These are phyloP conservation scores for Platygyra sinensis DNA, from an alignment of 64 coral and sea anemone genomes.

Conservation along the genomic window DNA sequence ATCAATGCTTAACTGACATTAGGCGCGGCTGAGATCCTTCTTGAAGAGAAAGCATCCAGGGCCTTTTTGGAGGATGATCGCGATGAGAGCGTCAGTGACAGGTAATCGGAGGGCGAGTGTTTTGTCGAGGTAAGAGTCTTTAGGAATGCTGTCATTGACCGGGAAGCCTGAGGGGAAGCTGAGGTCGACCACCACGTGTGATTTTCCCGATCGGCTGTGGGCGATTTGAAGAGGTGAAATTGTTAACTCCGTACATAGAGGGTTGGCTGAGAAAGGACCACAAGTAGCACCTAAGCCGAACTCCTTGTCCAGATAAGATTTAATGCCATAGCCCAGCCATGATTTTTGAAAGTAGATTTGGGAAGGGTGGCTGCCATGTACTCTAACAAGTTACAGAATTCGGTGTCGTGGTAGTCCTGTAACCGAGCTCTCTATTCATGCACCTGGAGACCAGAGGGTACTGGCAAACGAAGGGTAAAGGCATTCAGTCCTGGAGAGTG, in stretches of 20 bases:
- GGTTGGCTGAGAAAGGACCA: neutral
- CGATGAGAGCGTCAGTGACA: neutral
- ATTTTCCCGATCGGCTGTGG: too few species aligned
- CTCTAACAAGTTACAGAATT: neutral
- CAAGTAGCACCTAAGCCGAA: neutral
- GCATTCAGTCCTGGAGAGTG: neutral
- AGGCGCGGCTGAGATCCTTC: too few species aligned
- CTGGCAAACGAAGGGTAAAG: neutral
- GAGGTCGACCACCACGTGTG: too few species aligned
- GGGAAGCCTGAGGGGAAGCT: too few species aligned
- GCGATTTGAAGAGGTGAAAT: too few species aligned
- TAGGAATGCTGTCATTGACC: neutral
- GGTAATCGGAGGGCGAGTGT: neutral
- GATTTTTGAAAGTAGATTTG: neutral
- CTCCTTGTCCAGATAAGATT: neutral
- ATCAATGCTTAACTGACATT: neutral
- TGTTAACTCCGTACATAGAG: too few species aligned
- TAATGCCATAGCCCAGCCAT: neutral
- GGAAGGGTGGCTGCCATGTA: neutral
- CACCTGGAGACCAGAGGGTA: neutral
- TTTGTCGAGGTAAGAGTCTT: neutral
- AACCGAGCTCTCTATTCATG: slow-evolving; percentile 18
- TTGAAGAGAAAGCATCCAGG: too few species aligned
- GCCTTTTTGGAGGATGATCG: neutral
- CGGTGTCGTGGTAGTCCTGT: neutral